Percentiles rank a stretch among this genome's conserved stretches.
phyloP scores from a whole-genome alignment of 1,140 invertebrate species.

The Calosoma granatense region DNA sequence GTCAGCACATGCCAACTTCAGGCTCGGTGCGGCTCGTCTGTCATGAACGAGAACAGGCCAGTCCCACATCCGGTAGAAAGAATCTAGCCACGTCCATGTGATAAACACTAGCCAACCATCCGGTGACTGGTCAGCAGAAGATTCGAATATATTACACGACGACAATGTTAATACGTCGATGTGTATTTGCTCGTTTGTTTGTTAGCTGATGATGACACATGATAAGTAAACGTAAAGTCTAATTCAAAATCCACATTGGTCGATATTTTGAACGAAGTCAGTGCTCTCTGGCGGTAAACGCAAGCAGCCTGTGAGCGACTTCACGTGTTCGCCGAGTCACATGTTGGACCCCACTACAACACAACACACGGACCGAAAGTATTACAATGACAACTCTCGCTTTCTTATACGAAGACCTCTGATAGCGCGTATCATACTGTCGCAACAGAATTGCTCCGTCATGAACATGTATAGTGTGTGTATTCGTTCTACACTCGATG shows the following conservation, averaged over 20 bases:
- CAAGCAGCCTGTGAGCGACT: background rate
- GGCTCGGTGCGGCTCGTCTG: background rate
- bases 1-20: background rate
- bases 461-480: too few species aligned
- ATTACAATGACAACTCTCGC: constrained; percentile 4
- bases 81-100: background rate
- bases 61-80: constrained; percentile 1
- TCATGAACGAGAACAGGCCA: background rate
- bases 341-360: background rate
- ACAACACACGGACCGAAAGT: background rate
- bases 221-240: background rate
- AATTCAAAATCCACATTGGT: background rate
- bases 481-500: too few species aligned
- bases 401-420: background rate
- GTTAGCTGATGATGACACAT: too few species aligned
- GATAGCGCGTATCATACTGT: background rate
- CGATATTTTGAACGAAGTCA: background rate
- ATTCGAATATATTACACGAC: background rate
- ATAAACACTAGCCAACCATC: background rate
- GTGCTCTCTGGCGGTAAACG: background rate
- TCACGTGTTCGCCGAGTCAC: constrained; percentile 4
- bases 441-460: too few species aligned
- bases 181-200: too few species aligned
- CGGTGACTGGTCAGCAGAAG: background rate
- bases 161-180: too few species aligned